These are phyloP conservation scores for Halocaridina rubra DNA, from an alignment of 2,888 invertebrate species.

Conservation along the genomic window DNA sequence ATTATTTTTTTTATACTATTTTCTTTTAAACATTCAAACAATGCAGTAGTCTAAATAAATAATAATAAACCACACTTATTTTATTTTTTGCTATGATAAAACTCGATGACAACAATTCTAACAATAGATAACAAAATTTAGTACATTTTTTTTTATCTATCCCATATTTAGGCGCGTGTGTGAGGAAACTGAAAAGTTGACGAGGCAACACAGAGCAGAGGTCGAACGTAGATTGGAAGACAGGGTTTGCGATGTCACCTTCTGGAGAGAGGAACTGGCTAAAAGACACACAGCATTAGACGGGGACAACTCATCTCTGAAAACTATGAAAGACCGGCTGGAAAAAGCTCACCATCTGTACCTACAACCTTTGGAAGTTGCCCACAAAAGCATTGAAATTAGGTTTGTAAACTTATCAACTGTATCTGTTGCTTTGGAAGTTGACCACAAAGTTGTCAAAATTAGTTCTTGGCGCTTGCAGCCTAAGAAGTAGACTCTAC, in stretches of 20 bases:
- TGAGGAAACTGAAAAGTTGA: constrained; percentile 29
- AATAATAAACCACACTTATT: too few species aligned
- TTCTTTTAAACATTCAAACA: too few species aligned
- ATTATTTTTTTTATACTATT: too few species aligned
- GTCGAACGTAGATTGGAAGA: constrained; percentile 33
- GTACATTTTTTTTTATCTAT: neutral
- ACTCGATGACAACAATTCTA: too few species aligned
- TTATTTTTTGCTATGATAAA: too few species aligned
- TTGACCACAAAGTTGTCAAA: too few species aligned
- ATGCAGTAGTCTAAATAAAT: too few species aligned
- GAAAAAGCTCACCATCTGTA: constrained; percentile 39
- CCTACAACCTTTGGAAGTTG: constrained; percentile 30
- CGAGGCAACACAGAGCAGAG: neutral
- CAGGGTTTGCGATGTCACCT: constrained; percentile 29
- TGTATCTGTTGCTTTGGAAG: too few species aligned
- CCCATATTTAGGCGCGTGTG: constrained; percentile 20
- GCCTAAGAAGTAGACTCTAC: neutral
- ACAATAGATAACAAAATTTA: too few species aligned
- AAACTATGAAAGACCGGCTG: constrained; percentile 34
- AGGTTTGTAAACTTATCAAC: too few species aligned
- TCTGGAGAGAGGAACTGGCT: constrained; percentile 41
- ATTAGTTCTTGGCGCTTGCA: neutral
- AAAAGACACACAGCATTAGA: constrained; percentile 14
- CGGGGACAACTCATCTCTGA: constrained; percentile 7
- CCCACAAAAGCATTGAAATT: constrained; percentile 24